Percentiles rank a stretch among this genome's conserved stretches.
These are phyloP conservation scores for Drosophila subobscura DNA, from an alignment of 1,140 invertebrate species.

Conservation along the genomic window DNA sequence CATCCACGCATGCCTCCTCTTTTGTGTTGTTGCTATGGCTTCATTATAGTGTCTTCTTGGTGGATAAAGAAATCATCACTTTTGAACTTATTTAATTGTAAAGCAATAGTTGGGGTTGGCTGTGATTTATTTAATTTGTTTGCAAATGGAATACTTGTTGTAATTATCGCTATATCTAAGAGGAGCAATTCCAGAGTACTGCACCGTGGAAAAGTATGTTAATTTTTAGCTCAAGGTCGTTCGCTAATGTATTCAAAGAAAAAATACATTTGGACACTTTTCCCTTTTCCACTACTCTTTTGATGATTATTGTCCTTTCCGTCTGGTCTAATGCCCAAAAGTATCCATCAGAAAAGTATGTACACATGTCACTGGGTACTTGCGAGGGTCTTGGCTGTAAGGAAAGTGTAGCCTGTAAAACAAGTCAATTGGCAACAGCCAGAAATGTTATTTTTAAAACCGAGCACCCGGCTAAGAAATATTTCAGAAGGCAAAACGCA, in stretches of 20 bases:
- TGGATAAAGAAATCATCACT: background rate
- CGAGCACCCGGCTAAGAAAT: constrained; percentile 68
- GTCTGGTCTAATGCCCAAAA: too few relatives aligned
- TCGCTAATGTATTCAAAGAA: constrained; percentile 68
- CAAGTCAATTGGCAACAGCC: constrained; percentile 77
- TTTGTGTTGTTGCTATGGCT: constrained; percentile 50
- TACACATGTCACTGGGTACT: too few relatives aligned
- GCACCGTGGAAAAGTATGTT: constrained; percentile 37
- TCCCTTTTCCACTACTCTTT: too few relatives aligned
- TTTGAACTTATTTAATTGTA: too few relatives aligned
- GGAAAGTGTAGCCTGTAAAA: constrained; percentile 55
- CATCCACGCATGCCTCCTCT: constrained; percentile 27
- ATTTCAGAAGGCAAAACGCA: constrained; percentile 34
- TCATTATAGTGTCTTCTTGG: constrained; percentile 42
- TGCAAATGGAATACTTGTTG: too few relatives aligned
- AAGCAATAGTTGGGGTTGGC: too few relatives aligned
- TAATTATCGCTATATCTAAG: too few relatives aligned
- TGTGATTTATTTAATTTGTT: too few relatives aligned
- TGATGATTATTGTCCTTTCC: too few relatives aligned
- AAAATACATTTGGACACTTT: constrained; percentile 25
- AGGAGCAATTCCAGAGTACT: too few relatives aligned
- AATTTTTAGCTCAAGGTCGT: constrained; percentile 66
- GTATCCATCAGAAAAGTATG: too few relatives aligned
- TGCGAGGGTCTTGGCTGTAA: constrained; percentile 28
- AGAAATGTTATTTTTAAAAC: constrained; percentile 80